Evolutionary conservation across 2,113 vertebrate genomes (phyloP), one percentile per base, ranked within the genome.

Genomic region (Oncorhynchus clarkii): DNA sequence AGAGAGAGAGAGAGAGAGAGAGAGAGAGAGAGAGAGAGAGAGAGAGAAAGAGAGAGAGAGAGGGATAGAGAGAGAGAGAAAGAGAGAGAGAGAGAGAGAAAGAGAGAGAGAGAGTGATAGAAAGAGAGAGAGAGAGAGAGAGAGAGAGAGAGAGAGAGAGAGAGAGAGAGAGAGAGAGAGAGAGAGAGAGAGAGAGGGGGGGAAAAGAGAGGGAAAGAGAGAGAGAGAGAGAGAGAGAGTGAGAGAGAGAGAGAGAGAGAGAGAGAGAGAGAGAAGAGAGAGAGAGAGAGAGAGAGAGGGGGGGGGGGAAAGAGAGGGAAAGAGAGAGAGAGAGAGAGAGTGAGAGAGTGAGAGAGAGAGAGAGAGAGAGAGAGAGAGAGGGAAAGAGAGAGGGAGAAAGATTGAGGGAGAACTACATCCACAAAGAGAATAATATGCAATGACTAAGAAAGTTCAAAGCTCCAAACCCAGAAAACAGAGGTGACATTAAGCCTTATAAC

Each of bases 401-500:
- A 26, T 16, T 16, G 5, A 22, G 60, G 5, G 39, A 45, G 39
- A 3, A 16, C 51, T 54, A 54, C 14, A 54, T 54, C 51, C 16
- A 75, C 54, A 73, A 9, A 0, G 67, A 80, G 67, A 86, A 83
- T 83, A 80, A 82, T 78, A 74, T 82, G 65, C 13, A 1, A 34
- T 0, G 70, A 66, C 62, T 74, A 62, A 80, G 12, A 83, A 80
- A 88, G 77, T 80, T 16, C 51, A 54, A 14, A 54, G 51, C 16
- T 54, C 72, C 84, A 80, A 84, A 79, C 48, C 75, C 39, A 45
- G 39, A 9, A 45, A 45, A 45, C 71, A 31, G 29, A 82, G 77
- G 84, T 86, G 86, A 87, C 81, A 82, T 82, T 86, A 70, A 49
- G 75, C 70, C 72, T 75, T 54, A 64, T 76, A 83, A 85, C 80